Conservation (phyloP, 1,140 invertebrate genomes). For the Macrosteles quadrilineatus region DNA sequence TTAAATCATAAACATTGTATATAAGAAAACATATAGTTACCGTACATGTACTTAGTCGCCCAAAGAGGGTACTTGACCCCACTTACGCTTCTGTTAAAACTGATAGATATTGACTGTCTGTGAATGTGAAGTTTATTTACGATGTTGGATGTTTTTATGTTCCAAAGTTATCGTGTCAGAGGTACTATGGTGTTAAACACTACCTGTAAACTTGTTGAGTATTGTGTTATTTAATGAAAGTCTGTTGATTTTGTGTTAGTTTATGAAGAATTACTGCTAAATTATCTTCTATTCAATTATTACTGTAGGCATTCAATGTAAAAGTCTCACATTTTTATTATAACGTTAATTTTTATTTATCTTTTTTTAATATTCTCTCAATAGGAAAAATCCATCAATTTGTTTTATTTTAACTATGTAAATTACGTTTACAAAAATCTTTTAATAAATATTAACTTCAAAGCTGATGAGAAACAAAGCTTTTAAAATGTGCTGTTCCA, state of each 20-base stretch:
- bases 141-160: constrained; percentile 20
- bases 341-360: no score
- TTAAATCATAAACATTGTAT: not conserved
- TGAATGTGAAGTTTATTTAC: constrained; percentile 5
- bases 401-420: not conserved
- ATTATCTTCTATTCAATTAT: not conserved
- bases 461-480: not conserved
- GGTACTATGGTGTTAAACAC: not conserved
- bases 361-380: no score
- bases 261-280: not conserved
- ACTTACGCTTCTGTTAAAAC: not conserved
- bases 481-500: not conserved
- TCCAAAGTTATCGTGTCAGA: not conserved
- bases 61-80: not conserved
- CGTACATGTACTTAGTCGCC: not conserved
- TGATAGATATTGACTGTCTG: not conserved
- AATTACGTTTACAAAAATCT: not conserved
- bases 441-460: not conserved
- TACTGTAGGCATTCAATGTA: not conserved
- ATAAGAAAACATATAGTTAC: constrained; percentile 16
- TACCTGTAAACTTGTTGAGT: not conserved
- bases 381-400: no score
- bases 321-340: no score
- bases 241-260: not conserved
- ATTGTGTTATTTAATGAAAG: not conserved